Evolutionary conservation across 2,113 vertebrate species (phyloP).

Genomic region (Entelurus aequoreus): DNA sequence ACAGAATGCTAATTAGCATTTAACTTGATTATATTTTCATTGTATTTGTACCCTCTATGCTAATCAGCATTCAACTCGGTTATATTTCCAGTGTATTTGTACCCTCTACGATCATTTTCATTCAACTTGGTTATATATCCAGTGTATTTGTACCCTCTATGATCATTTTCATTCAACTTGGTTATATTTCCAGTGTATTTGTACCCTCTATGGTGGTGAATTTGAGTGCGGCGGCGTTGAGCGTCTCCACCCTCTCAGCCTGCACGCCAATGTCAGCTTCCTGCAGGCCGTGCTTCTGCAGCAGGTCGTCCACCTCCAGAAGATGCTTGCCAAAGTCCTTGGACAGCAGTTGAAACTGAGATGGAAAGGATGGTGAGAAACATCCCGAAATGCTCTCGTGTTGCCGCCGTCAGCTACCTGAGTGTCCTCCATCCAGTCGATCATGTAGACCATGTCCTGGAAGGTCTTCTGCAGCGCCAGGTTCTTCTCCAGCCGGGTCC

Average conservation of each 20-base stretch:
- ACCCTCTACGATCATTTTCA: constrained; percentile 73
- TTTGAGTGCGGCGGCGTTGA: constrained; percentile 81
- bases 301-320: constrained; percentile 87
- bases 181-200: too few relatives aligned
- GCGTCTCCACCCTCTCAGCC: constrained; percentile 81
- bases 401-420: constrained; percentile 70
- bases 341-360: constrained; percentile 80
- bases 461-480: constrained; percentile 90
- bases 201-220: constrained; percentile 86
- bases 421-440: constrained; percentile 98
- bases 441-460: constrained; percentile 99
- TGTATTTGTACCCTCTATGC: too few relatives aligned
- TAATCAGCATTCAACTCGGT: too few relatives aligned
- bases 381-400: too few relatives aligned
- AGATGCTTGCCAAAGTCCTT: constrained; percentile 91
- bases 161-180: background rate
- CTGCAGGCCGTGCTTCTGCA: constrained; percentile 88
- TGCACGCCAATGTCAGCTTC: constrained; percentile 86
- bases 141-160: constrained; percentile 73
- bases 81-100: background rate
- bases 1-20: too few relatives aligned
- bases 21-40: too few relatives aligned
- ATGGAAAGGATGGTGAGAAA: background rate
- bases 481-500: constrained; percentile 85
- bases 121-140: too few relatives aligned